Conservation (phyloP, 1,140 invertebrate genomes). For the Mizuhopecten yessoensis region DNA sequence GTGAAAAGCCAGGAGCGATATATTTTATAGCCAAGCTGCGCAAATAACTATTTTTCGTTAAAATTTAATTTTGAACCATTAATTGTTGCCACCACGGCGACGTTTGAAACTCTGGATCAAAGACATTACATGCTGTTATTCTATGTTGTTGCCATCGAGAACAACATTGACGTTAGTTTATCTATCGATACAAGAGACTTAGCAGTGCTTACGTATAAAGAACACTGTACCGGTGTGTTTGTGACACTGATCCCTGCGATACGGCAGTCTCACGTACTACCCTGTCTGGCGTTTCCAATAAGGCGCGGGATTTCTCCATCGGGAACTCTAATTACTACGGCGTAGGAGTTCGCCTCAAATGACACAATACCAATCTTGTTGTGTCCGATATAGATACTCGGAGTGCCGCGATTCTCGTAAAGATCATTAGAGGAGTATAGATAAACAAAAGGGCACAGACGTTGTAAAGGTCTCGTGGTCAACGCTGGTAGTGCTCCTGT, state of each 20-base stretch:
- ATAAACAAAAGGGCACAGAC: not conserved
- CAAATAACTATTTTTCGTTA: no score
- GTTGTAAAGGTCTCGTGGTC: not conserved
- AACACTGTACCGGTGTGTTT: not conserved
- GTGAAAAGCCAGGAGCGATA: no score
- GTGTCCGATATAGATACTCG: conserved; percentile 1
- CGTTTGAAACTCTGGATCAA: no score
- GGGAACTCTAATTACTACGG: no score
- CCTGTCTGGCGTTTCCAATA: not conserved
- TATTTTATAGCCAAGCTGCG: no score
- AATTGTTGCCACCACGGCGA: no score
- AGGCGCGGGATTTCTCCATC: no score
- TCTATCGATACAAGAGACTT: not conserved
- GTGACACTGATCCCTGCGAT: conserved; percentile 2
- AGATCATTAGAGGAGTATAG: not conserved
- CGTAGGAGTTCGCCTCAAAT: not conserved
- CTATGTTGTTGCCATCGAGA: no score
- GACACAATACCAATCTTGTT: not conserved
- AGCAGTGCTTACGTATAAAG: not conserved
- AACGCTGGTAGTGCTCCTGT: no score
- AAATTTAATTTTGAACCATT: no score
- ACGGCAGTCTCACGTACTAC: not conserved
- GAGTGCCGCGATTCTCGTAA: not conserved
- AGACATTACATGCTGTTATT: no score
- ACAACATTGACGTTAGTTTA: no score